A percentile compares a stretch with the other conserved stretches of the same genome.
These are phyloP conservation scores for Tupaia tana DNA, from an alignment of 2,113 vertebrate genomes.

Conservation along the genomic window DNA sequence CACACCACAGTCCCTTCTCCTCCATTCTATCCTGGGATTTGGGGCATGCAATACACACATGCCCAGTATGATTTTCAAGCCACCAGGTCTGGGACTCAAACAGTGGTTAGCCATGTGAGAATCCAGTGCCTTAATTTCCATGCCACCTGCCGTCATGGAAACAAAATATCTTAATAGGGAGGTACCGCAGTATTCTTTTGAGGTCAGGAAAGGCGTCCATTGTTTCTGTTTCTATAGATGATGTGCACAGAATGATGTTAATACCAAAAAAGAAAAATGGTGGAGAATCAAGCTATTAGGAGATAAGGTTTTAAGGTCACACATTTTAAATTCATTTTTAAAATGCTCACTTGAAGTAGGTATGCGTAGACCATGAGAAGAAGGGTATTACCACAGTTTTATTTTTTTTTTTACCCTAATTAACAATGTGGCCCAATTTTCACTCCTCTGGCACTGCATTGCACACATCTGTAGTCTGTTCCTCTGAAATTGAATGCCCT, in stretches of 20 bases:
- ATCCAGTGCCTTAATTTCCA: too few species aligned
- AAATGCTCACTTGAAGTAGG: not conserved
- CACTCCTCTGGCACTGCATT: not conserved
- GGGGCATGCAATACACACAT: too few species aligned
- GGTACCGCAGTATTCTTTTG: not conserved
- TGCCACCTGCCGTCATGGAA: too few species aligned
- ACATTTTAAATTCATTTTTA: not conserved
- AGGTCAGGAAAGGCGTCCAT: not conserved
- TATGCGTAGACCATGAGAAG: not conserved
- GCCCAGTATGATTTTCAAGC: too few species aligned
- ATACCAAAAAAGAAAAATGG: not conserved
- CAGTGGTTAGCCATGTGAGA: too few species aligned
- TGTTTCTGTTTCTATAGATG: not conserved
- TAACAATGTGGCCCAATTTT: not conserved
- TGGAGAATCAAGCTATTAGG: not conserved
- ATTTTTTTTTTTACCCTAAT: not conserved
- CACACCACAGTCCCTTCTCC: too few species aligned
- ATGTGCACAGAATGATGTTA: not conserved
- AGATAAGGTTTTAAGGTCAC: not conserved
- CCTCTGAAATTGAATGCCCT: slow-evolving; percentile 5
- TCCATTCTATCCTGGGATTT: too few species aligned
- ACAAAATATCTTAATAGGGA: not conserved
- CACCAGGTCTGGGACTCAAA: too few species aligned
- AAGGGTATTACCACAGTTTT: not conserved
- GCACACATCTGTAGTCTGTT: not conserved